A percentile compares a stretch with the other conserved stretches of the same genome.
Evolutionary conservation across 2,888 invertebrate species (phyloP).

Genomic region (Rhingia rostrata): DNA sequence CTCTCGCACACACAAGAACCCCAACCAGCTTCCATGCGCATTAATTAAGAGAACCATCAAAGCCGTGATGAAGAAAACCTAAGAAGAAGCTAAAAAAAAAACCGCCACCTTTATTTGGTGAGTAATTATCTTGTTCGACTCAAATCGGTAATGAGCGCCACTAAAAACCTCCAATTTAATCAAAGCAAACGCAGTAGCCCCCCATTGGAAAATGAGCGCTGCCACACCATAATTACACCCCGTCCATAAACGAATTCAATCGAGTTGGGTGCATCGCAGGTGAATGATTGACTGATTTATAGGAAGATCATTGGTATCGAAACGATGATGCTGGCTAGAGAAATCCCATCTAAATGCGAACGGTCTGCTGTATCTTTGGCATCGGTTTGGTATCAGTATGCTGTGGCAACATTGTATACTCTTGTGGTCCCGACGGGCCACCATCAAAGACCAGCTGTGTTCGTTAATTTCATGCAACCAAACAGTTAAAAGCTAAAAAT

Average conservation of each 20-base stretch:
- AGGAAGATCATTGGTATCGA: conserved; percentile 66
- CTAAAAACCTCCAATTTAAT: conserved; percentile 49
- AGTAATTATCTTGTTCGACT: conserved; percentile 72
- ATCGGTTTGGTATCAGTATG: too few relatives aligned
- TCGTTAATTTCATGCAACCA: not conserved
- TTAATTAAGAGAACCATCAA: conserved; percentile 47
- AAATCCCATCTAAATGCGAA: conserved; percentile 9
- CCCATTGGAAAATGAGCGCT: conserved; percentile 19
- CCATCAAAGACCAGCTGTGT: conserved; percentile 15
- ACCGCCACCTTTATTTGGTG: conserved; percentile 65
- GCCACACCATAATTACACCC: conserved; percentile 50
- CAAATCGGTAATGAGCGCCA: conserved; percentile 70
- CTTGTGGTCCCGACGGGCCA: conserved; percentile 7
- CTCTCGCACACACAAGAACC: conserved; percentile 34
- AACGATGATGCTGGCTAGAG: conserved; percentile 1
- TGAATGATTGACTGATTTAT: conserved; percentile 73
- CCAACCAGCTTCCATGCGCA: conserved; percentile 43
- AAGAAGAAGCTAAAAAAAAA: conserved; percentile 9
- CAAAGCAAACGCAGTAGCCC: conserved; percentile 31
- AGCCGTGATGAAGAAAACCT: not conserved
- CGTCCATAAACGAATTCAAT: conserved; percentile 66
- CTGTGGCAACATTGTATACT: conserved; percentile 34
- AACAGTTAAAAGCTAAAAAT: conserved; percentile 26
- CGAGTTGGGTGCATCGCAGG: conserved; percentile 21
- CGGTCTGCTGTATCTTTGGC: conserved; percentile 4